Conservation (phyloP, 2,888 invertebrate genomes). For the Leuctra nigra region DNA sequence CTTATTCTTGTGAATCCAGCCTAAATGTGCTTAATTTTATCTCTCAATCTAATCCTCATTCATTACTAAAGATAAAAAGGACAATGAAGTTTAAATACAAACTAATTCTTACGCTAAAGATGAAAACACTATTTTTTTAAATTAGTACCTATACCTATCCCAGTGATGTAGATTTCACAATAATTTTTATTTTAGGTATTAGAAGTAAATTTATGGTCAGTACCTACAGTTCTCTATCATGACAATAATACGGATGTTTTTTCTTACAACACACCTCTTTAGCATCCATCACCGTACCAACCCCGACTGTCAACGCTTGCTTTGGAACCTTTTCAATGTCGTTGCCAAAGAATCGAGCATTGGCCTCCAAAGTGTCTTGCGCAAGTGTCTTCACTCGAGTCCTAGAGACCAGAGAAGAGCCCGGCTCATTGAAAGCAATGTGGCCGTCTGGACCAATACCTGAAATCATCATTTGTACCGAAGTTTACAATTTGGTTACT, state of each 20-base stretch:
- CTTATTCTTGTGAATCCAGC: too few species aligned
- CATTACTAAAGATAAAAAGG: not conserved
- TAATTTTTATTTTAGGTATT: too few species aligned
- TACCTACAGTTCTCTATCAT: too few species aligned
- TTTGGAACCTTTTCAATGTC: constrained; percentile 91
- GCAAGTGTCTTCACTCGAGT: constrained; percentile 96
- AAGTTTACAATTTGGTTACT: too few species aligned
- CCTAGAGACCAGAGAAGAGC: constrained; percentile 90
- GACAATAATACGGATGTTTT: too few species aligned
- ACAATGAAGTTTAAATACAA: not conserved
- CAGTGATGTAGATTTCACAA: too few species aligned
- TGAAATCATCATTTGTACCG: constrained; percentile 36
- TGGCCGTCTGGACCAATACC: constrained; percentile 99
- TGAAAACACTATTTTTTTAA: too few species aligned
- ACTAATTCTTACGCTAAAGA: too few species aligned
- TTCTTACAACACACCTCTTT: constrained; percentile 80
- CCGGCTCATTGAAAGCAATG: constrained; percentile 99
- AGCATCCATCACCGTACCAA: constrained; percentile 98
- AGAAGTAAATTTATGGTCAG: too few species aligned
- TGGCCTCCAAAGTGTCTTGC: constrained; percentile 94
- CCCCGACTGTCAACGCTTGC: constrained; percentile 95
- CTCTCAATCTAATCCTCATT: too few species aligned
- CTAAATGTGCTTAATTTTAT: too few species aligned
- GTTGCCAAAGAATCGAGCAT: constrained; percentile 94
- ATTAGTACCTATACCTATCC: too few species aligned